phyloP scores from a whole-genome alignment of 2,888 invertebrate genomes.

The Agriopis marginaria region DNA sequence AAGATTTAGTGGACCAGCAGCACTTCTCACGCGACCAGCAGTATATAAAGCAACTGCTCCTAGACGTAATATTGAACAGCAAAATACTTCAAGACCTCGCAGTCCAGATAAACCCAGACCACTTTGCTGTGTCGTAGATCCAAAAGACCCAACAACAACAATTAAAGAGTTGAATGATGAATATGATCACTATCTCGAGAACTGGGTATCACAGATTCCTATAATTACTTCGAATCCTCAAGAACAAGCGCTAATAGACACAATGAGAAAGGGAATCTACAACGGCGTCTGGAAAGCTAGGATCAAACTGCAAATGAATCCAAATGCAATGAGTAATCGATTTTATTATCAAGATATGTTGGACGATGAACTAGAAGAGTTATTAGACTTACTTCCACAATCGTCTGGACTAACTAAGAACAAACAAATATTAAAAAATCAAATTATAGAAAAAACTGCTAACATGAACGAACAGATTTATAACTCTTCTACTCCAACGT shows the following conservation, averaged over 20 bases:
- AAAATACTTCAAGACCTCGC: not conserved
- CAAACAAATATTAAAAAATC: conserved; percentile 58
- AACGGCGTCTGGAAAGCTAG: conserved; percentile 67
- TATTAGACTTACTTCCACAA: conserved; percentile 64
- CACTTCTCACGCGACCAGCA: not conserved
- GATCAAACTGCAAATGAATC: conserved; percentile 63
- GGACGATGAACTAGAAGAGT: conserved; percentile 68
- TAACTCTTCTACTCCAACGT: conserved; percentile 44
- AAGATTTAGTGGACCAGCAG: conserved; percentile 26
- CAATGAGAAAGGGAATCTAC: conserved; percentile 59
- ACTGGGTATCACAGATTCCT: conserved; percentile 64
- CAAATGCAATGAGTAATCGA: conserved; percentile 54
- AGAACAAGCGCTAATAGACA: conserved; percentile 51
- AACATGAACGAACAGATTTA: conserved; percentile 55
- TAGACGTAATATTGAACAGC: not conserved
- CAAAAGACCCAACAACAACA: conserved; percentile 17
- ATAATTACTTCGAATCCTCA: conserved; percentile 48
- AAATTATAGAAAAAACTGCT: conserved; percentile 63
- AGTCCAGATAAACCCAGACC: not conserved
- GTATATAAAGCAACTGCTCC: not conserved
- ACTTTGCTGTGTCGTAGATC: not conserved
- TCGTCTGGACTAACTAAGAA: conserved; percentile 55
- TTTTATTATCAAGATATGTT: conserved; percentile 67
- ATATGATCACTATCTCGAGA: conserved; percentile 57
- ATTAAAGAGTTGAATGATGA: conserved; percentile 50